These are phyloP conservation scores for Neoniphon sammara DNA, from an alignment of 2,797 vertebrate genomes.

Conservation along the genomic window DNA sequence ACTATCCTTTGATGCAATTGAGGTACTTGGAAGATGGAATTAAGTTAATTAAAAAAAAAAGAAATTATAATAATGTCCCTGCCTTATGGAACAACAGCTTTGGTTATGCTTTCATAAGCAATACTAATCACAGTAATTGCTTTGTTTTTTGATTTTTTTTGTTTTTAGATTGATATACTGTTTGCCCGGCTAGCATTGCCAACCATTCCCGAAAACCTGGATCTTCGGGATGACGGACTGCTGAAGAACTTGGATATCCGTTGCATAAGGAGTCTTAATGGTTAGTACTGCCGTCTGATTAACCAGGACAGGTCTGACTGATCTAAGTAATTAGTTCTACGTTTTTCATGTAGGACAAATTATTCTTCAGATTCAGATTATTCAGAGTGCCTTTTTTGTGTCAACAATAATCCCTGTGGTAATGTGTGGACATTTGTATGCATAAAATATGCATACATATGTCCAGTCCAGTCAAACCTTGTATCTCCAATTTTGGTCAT, in stretches of 20 bases:
- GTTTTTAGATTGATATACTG: conserved; percentile 89
- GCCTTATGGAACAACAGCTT: background rate
- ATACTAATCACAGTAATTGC: background rate
- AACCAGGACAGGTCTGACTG: background rate
- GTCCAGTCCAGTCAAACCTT: too few relatives aligned
- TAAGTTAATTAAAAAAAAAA: background rate
- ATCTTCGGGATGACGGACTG: conserved; percentile 87
- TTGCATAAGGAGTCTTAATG: conserved; percentile 92
- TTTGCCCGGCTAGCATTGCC: conserved; percentile 89
- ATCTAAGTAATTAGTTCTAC: background rate
- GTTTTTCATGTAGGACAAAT: background rate
- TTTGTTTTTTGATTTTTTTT: conserved; percentile 15
- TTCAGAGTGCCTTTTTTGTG: background rate
- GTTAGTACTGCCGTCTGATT: conserved; percentile 62
- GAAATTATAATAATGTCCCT: background rate
- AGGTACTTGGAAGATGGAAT: conserved; percentile 79
- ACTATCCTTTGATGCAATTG: conserved; percentile 89
- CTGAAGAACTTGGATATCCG: conserved; percentile 89
- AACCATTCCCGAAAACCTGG: conserved; percentile 89
- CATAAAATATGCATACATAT: background rate
- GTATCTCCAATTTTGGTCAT: too few relatives aligned
- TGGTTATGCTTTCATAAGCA: background rate
- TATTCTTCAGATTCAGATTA: background rate
- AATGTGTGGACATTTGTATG: background rate
- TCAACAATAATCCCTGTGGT: background rate